A percentile compares a stretch with the other conserved stretches of the same genome.
Conservation (phyloP, 2,113 vertebrate genomes). For the Petroica traversi region DNA sequence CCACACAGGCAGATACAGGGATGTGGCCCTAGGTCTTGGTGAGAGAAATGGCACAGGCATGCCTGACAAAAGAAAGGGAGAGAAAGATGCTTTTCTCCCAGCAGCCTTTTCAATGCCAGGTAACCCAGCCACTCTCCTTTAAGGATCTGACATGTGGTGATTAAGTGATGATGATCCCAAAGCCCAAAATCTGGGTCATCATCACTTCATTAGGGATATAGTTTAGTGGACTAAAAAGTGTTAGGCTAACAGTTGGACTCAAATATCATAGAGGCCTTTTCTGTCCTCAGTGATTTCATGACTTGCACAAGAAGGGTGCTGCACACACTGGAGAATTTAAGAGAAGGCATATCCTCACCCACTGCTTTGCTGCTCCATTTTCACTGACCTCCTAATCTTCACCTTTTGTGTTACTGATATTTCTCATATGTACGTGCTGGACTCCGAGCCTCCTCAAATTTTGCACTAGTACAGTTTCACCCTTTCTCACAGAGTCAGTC, state of each 20-base stretch:
- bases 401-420: too few relatives aligned
- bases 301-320: neutral
- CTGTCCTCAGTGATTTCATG: neutral
- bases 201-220: neutral
- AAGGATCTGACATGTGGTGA: neutral
- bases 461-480: neutral
- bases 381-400: neutral
- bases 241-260: neutral
- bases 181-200: neutral
- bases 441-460: neutral
- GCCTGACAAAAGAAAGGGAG: neutral
- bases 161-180: neutral
- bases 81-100: neutral
- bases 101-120: neutral
- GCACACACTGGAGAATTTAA: neutral
- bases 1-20: accelerated
- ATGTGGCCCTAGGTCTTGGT: too few relatives aligned
- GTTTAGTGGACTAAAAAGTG: neutral
- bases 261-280: neutral
- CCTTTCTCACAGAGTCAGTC: neutral
- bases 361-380: neutral
- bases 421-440: neutral
- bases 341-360: neutral
- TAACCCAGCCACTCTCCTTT: neutral
- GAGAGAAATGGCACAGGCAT: accelerated